Evolutionary conservation across 1,140 invertebrate genomes (phyloP).

Genomic region (Euschistus heros): DNA sequence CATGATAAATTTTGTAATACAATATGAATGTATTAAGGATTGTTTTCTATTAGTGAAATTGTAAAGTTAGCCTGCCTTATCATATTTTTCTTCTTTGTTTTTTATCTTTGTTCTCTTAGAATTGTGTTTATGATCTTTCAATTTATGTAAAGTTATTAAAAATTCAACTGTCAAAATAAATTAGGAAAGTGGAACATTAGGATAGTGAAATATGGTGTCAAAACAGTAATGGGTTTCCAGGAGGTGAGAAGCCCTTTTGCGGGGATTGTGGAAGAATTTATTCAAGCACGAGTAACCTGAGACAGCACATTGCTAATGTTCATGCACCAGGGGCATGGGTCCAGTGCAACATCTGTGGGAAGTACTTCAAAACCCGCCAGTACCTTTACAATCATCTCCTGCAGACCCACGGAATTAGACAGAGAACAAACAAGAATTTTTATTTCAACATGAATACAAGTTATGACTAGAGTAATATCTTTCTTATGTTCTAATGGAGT

Average conservation of each 20-base stretch:
- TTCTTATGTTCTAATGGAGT: constrained; percentile 10
- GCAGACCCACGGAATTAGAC: constrained; percentile 54
- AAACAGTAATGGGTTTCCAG: constrained; percentile 24
- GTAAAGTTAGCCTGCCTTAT: too few relatives aligned
- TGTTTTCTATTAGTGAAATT: too few relatives aligned
- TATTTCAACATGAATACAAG: constrained; percentile 10
- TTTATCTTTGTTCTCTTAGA: too few relatives aligned
- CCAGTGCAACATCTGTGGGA: constrained; percentile 51
- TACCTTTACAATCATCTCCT: constrained; percentile 58
- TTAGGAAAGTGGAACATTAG: constrained; percentile 11
- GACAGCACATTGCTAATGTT: constrained; percentile 61
- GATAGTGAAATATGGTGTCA: constrained; percentile 13
- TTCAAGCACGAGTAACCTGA: constrained; percentile 53
- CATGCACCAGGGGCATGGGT: constrained; percentile 53
- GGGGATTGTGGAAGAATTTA: constrained; percentile 55
- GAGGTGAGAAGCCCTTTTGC: constrained; percentile 45
- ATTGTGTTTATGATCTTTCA: too few relatives aligned
- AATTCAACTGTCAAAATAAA: constrained; percentile 2
- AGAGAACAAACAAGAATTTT: constrained; percentile 34
- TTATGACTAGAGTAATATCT: not conserved
- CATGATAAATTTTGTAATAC: not conserved
- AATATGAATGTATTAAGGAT: too few relatives aligned
- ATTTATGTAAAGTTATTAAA: too few relatives aligned
- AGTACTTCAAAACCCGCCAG: constrained; percentile 57
- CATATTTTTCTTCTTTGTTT: too few relatives aligned